Evolutionary conservation across 1,140 invertebrate species (phyloP).

Genomic region (Dendrolimus punctatus): DNA sequence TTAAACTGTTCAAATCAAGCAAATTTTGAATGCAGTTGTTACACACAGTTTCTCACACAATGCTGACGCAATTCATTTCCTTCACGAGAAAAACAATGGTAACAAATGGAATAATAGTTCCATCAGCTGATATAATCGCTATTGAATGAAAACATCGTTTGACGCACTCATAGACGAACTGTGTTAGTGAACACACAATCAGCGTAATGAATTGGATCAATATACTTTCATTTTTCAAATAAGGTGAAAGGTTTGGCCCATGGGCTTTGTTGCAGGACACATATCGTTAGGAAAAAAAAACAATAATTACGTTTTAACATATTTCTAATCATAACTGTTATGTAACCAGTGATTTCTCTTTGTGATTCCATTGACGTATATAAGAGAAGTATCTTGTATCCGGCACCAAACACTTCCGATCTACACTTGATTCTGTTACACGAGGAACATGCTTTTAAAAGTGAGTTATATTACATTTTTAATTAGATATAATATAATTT

Average conservation of each 20-base stretch:
- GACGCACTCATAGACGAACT: not conserved
- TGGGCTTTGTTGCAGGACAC: constrained; percentile 12
- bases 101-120: not conserved
- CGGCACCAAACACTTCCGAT: constrained; percentile 13
- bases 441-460: constrained; percentile 8
- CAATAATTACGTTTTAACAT: constrained; percentile 9
- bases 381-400: constrained; percentile 14
- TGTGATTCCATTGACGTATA: constrained; percentile 14
- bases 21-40: too few relatives aligned
- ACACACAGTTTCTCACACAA: not conserved
- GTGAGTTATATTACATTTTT: constrained; percentile 9
- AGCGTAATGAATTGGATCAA: not conserved
- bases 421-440: constrained; percentile 1
- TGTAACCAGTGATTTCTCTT: constrained; percentile 16
- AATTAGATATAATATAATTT: too few relatives aligned
- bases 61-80: constrained; percentile 1
- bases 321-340: constrained; percentile 11
- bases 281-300: constrained; percentile 1
- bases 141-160: not conserved
- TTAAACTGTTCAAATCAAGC: too few relatives aligned
- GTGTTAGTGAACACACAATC: not conserved
- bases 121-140: not conserved
- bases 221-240: constrained; percentile 4
- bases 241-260: constrained; percentile 6
- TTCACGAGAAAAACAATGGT: not conserved